Percentiles rank a stretch among this genome's conserved stretches.
phyloP scores from a whole-genome alignment of 30 jellyfish, hydroid and myxozoan species.

The Catostylus mosaicus region DNA sequence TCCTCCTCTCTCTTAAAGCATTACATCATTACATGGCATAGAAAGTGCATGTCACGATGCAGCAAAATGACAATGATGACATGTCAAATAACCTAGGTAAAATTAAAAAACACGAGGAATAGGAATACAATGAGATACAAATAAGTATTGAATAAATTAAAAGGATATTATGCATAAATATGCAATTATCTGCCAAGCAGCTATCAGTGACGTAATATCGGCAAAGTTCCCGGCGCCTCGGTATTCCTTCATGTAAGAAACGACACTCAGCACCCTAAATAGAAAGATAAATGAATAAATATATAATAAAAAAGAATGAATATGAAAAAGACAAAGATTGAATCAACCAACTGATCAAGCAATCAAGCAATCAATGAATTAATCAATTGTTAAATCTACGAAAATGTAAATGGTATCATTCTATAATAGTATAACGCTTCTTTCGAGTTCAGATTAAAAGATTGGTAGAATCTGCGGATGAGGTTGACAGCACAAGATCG shows the following conservation, averaged over 20 bases:
- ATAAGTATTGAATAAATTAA: neutral
- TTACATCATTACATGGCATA: too few relatives aligned
- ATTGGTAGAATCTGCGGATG: too few relatives aligned
- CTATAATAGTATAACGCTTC: too few relatives aligned
- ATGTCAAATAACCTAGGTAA: too few relatives aligned
- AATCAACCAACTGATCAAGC: neutral
- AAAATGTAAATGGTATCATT: neutral
- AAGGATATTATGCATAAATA: constrained; percentile 81
- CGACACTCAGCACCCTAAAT: constrained; percentile 70
- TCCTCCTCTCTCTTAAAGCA: too few relatives aligned
- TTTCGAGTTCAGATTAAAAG: too few relatives aligned
- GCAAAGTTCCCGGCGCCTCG: constrained; percentile 61
- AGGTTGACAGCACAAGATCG: neutral
- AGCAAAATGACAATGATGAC: too few relatives aligned
- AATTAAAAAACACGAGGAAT: too few relatives aligned
- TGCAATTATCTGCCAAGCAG: constrained; percentile 65
- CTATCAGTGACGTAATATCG: constrained; percentile 63
- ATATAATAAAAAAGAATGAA: neutral
- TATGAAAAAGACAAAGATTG: neutral
- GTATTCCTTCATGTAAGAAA: constrained; percentile 67
- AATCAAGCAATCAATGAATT: neutral
- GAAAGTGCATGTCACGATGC: too few relatives aligned
- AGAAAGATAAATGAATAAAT: neutral
- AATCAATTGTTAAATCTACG: neutral
- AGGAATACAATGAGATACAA: too few relatives aligned